Evolutionary conservation across 1,140 invertebrate genomes (phyloP).

Genomic region (Semibalanus balanoides): DNA sequence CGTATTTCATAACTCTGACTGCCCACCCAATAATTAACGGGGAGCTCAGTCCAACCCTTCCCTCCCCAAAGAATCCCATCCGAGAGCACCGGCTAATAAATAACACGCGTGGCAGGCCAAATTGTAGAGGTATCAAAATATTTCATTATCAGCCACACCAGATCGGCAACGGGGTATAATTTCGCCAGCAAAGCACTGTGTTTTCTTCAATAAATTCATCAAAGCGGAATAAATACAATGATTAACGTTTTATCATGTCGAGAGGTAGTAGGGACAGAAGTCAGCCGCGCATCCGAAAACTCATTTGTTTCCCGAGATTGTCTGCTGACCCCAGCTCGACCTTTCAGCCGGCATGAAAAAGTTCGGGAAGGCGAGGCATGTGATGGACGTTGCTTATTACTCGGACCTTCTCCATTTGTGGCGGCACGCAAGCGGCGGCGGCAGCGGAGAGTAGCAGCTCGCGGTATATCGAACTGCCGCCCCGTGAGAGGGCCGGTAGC

Average conservation of each 20-base stretch:
- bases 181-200: neutral
- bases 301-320: neutral
- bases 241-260: conserved; percentile 2
- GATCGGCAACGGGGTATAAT: neutral
- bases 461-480: too few relatives aligned
- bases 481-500: too few relatives aligned
- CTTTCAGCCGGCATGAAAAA: neutral
- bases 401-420: neutral
- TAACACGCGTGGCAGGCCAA: neutral
- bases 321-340: neutral
- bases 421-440: neutral
- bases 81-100: neutral
- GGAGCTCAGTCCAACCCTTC: neutral
- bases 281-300: neutral
- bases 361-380: too few relatives aligned
- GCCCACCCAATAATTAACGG: neutral
- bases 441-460: too few relatives aligned
- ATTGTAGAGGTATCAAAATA: neutral
- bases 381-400: neutral
- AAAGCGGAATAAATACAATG: neutral
- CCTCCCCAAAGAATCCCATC: neutral
- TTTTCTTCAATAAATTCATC: conserved; percentile 3
- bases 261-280: neutral
- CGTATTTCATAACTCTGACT: neutral
- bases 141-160: conserved; percentile 2